Conservation (phyloP, 2,113 vertebrate species). For the Arvicanthis niloticus region DNA sequence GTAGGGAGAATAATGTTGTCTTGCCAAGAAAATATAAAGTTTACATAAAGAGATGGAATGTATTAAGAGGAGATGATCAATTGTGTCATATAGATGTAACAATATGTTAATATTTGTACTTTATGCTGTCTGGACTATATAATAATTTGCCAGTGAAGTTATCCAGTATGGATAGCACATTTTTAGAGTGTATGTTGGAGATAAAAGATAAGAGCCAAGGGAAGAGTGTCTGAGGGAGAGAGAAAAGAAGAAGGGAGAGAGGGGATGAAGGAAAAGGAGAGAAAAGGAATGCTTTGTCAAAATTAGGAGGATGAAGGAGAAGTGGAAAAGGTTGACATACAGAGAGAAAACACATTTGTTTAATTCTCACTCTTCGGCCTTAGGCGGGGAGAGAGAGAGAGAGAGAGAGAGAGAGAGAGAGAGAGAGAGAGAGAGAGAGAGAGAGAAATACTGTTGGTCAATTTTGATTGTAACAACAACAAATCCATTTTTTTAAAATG, state of each 20-base stretch:
- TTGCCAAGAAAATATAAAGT: background rate
- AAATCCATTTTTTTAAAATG: background rate
- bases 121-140: background rate
- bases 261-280: background rate
- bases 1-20: background rate
- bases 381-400: background rate
- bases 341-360: background rate
- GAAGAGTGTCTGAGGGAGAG: background rate
- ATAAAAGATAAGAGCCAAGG: background rate
- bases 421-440: background rate
- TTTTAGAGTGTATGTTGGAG: background rate
- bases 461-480: too few species aligned
- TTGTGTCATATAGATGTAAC: background rate
- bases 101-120: background rate
- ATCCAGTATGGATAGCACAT: background rate
- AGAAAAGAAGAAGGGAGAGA: background rate
- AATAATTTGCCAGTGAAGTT: background rate
- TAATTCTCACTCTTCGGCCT: constrained; percentile 9
- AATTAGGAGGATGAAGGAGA: background rate
- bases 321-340: too few species aligned
- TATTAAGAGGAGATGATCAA: background rate
- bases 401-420: too few species aligned
- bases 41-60: background rate
- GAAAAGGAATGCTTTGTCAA: background rate
- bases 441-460: background rate